phyloP scores from a whole-genome alignment of 2,888 invertebrate species.

The Merodon equestris region DNA sequence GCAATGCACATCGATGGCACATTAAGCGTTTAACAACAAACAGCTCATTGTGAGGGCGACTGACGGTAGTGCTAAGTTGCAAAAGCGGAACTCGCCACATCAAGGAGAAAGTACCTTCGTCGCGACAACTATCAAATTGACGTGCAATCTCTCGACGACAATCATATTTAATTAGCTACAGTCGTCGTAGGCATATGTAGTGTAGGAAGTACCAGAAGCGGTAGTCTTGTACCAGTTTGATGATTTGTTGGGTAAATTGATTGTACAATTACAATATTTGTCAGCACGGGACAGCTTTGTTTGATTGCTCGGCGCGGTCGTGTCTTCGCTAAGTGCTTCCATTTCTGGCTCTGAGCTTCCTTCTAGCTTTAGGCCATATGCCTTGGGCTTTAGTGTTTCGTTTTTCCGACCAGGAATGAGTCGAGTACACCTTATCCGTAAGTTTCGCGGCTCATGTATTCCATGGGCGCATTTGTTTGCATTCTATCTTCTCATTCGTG shows the following conservation, averaged over 20 bases:
- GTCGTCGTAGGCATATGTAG: not conserved
- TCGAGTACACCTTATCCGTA: constrained; percentile 13
- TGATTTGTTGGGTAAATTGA: constrained; percentile 1
- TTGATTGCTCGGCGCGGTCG: no score
- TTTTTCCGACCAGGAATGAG: constrained; percentile 22
- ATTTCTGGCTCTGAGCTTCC: no score
- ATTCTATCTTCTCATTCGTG: constrained; percentile 27
- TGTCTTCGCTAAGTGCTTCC: no score
- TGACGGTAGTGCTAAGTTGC: constrained; percentile 9
- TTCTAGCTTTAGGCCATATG: constrained; percentile 2
- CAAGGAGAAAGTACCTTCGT: constrained; percentile 45
- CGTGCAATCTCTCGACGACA: constrained; percentile 29
- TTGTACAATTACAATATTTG: constrained; percentile 8
- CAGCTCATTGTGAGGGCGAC: constrained; percentile 5
- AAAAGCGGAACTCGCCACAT: constrained; percentile 37
- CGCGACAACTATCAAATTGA: not conserved
- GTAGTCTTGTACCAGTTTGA: not conserved
- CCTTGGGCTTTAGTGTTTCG: constrained; percentile 6
- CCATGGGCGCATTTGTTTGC: constrained; percentile 18
- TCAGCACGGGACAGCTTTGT: constrained; percentile 2
- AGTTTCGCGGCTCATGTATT: not conserved
- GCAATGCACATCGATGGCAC: not conserved
- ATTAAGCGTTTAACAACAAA: no score
- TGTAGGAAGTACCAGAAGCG: constrained; percentile 17
- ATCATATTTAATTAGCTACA: constrained; percentile 39